These are phyloP conservation scores for Ceratina japonica DNA, from an alignment of 1,140 invertebrate species.

Conservation along the genomic window DNA sequence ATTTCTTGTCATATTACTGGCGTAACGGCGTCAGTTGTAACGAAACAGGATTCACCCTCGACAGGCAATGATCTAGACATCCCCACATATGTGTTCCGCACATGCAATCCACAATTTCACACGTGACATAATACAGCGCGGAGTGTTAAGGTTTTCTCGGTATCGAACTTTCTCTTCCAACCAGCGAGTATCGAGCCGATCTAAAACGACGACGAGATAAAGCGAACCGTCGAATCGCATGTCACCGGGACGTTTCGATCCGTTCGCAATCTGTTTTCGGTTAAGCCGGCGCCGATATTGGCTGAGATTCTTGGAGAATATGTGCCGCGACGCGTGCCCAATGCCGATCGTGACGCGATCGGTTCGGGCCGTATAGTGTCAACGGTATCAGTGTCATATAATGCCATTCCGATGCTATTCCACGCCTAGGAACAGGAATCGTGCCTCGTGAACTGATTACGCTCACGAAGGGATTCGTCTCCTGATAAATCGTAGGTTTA, in stretches of 20 bases:
- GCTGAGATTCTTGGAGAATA: conserved; percentile 25
- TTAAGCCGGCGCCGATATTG: conserved; percentile 35
- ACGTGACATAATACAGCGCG: neutral
- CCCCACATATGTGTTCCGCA: neutral
- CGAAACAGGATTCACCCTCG: neutral
- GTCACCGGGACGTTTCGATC: conserved; percentile 57
- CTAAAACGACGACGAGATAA: conserved; percentile 32
- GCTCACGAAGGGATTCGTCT: conserved; percentile 53
- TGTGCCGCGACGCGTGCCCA: conserved; percentile 19
- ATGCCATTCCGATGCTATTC: neutral
- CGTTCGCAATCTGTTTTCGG: conserved; percentile 37
- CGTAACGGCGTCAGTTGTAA: neutral
- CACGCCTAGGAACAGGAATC: neutral
- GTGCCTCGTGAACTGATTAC: conserved; percentile 60
- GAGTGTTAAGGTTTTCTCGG: too few relatives aligned
- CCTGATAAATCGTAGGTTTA: conserved; percentile 45
- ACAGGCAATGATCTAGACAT: neutral
- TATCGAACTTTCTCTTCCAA: conserved; percentile 12
- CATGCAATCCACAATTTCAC: neutral
- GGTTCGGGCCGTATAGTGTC: conserved; percentile 33
- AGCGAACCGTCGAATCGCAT: conserved; percentile 47
- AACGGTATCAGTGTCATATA: neutral
- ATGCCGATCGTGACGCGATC: conserved; percentile 28
- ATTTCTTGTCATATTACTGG: too few relatives aligned
- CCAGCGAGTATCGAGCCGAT: conserved; percentile 18